Percentiles rank a stretch among this genome's conserved stretches.
These are phyloP conservation scores for Temnopleurus reevesii DNA, from an alignment of 53 echinoderm and acorn worm genomes.

Conservation along the genomic window DNA sequence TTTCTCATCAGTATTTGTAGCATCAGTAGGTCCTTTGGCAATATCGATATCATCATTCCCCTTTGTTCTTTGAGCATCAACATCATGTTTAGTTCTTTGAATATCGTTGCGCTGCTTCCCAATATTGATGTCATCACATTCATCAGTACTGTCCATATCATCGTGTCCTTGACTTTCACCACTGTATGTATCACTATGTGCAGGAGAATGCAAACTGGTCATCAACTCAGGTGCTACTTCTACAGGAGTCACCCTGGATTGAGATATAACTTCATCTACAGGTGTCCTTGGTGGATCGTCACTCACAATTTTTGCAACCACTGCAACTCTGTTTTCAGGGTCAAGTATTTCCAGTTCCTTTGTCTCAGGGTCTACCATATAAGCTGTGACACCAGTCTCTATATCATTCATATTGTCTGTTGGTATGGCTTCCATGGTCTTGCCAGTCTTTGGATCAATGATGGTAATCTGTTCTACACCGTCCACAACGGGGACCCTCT, in stretches of 20 bases:
- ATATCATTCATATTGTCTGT: slow-evolving; percentile 68
- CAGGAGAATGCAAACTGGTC: neutral
- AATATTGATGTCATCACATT: no score
- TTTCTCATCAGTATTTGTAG: neutral
- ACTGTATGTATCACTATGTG: neutral
- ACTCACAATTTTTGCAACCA: slow-evolving; percentile 23
- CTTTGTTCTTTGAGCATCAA: neutral
- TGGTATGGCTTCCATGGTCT: slow-evolving; percentile 66
- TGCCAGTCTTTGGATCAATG: slow-evolving; percentile 69
- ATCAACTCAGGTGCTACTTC: slow-evolving; percentile 28
- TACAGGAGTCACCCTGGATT: slow-evolving; percentile 16
- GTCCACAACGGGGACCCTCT: slow-evolving; percentile 40
- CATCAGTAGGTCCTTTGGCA: neutral
- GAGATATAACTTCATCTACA: neutral
- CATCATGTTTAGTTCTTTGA: neutral
- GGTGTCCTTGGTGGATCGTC: neutral
- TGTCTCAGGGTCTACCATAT: slow-evolving; percentile 62
- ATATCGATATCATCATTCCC: neutral
- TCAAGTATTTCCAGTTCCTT: slow-evolving; percentile 73
- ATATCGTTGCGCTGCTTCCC: no score
- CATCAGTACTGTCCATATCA: neutral
- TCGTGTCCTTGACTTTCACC: neutral
- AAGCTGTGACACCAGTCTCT: slow-evolving; percentile 53
- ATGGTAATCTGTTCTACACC: slow-evolving; percentile 58
- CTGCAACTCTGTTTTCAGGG: slow-evolving; percentile 59